These are phyloP conservation scores for Digitonthophagus gazella DNA, from an alignment of 2,888 invertebrate species.

Conservation along the genomic window DNA sequence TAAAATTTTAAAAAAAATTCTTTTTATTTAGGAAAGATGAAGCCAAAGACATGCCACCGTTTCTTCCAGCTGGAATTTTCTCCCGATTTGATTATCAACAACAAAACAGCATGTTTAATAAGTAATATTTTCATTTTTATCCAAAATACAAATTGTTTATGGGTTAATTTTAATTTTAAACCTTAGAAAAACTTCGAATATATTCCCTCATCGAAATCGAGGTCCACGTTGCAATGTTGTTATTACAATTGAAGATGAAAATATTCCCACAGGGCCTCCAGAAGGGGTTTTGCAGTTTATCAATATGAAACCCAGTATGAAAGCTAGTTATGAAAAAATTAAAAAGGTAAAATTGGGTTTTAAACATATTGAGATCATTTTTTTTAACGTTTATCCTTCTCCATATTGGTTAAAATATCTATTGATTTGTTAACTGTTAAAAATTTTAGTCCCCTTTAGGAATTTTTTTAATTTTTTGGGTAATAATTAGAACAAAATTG, in stretches of 20 bases:
- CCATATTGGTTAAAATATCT: no score
- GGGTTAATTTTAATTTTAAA: no score
- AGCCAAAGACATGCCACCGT: conserved; percentile 54
- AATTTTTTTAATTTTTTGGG: no score
- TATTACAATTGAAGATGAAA: conserved; percentile 46
- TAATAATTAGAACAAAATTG: no score
- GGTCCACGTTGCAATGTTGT: conserved; percentile 5
- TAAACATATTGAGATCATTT: no score
- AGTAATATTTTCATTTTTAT: not conserved
- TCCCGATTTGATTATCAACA: conserved; percentile 67
- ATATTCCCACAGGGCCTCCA: conserved; percentile 62
- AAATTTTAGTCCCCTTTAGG: no score
- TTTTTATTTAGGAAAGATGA: conserved; percentile 32
- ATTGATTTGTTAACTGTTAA: no score
- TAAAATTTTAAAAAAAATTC: not conserved
- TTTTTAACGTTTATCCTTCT: no score
- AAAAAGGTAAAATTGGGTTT: conserved; percentile 33
- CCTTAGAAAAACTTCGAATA: not conserved
- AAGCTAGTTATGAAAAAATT: conserved; percentile 34
- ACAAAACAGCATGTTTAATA: not conserved
- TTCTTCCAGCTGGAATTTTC: conserved; percentile 76
- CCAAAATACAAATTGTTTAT: not conserved
- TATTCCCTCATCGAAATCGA: not conserved
- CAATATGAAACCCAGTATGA: conserved; percentile 31
- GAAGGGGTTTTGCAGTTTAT: conserved; percentile 55